These are phyloP conservation scores for Sebastolobus alascanus DNA, from an alignment of 2,797 vertebrate species.

Conservation along the genomic window DNA sequence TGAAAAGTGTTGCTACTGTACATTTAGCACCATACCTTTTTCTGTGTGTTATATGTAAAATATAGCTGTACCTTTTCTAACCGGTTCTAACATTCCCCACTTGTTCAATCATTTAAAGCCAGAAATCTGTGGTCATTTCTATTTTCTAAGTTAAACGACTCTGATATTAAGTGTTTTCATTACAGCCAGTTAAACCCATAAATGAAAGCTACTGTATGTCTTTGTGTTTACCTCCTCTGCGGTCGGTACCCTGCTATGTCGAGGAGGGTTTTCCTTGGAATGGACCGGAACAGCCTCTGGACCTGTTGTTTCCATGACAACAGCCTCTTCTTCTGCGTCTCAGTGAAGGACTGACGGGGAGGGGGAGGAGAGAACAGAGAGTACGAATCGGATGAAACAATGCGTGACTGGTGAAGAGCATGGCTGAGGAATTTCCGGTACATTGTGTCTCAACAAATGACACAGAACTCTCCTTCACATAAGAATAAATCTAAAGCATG, in stretches of 20 bases:
- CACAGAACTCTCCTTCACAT: background rate
- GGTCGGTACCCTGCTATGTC: slow-evolving; percentile 95
- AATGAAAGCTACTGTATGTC: background rate
- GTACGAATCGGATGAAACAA: slow-evolving; percentile 17
- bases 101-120: background rate
- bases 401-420: slow-evolving; percentile 20
- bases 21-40: background rate
- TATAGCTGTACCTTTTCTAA: no score
- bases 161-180: background rate
- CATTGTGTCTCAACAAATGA: background rate
- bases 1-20: background rate
- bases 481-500: background rate
- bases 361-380: background rate
- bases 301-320: slow-evolving; percentile 99
- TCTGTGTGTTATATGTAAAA: background rate
- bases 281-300: slow-evolving; percentile 98
- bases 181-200: background rate
- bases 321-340: slow-evolving; percentile 98
- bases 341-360: slow-evolving; percentile 91
- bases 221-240: slow-evolving; percentile 89
- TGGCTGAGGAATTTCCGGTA: slow-evolving; percentile 33
- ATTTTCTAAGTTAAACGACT: background rate
- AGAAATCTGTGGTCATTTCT: background rate
- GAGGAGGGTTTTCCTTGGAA: slow-evolving; percentile 97
- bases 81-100: background rate